These are phyloP conservation scores for Halictus ligatus DNA, from an alignment of 2,888 invertebrate species.

Conservation along the genomic window DNA sequence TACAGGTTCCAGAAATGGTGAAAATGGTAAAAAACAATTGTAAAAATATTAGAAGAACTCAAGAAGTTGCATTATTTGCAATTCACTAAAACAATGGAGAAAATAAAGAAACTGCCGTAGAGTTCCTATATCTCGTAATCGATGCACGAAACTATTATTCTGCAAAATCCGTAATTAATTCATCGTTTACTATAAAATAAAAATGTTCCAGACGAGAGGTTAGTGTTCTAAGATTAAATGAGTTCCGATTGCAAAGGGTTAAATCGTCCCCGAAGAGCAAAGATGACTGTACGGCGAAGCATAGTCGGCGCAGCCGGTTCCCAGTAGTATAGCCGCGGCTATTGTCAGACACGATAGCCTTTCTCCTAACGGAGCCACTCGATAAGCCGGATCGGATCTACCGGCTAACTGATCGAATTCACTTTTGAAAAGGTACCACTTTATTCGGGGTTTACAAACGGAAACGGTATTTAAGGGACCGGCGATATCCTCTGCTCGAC, in stretches of 20 bases:
- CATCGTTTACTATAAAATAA: too few relatives aligned
- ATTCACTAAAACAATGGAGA: too few relatives aligned
- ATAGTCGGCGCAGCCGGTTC: constrained; percentile 29
- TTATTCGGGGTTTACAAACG: constrained; percentile 37
- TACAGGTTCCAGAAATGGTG: too few relatives aligned
- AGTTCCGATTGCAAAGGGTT: background rate
- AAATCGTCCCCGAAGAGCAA: background rate
- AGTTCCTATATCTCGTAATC: too few relatives aligned
- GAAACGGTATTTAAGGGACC: constrained; percentile 21
- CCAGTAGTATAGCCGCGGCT: constrained; percentile 73
- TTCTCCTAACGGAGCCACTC: constrained; percentile 47
- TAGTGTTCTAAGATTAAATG: background rate
- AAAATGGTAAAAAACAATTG: too few relatives aligned
- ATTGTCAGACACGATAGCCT: constrained; percentile 71
- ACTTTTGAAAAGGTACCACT: constrained; percentile 9
- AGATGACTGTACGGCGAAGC: constrained; percentile 26
- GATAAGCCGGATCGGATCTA: constrained; percentile 46
- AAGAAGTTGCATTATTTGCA: too few relatives aligned
- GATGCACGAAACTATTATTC: too few relatives aligned
- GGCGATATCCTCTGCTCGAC: background rate
- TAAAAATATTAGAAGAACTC: too few relatives aligned
- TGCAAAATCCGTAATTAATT: too few relatives aligned
- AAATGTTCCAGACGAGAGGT: too few relatives aligned
- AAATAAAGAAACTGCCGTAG: too few relatives aligned
- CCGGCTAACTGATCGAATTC: constrained; percentile 39